Evolutionary conservation across 2,113 vertebrate species (phyloP), one percentile per base, ranked within the genome.

Genomic region (Argyrosomus japonicus): DNA sequence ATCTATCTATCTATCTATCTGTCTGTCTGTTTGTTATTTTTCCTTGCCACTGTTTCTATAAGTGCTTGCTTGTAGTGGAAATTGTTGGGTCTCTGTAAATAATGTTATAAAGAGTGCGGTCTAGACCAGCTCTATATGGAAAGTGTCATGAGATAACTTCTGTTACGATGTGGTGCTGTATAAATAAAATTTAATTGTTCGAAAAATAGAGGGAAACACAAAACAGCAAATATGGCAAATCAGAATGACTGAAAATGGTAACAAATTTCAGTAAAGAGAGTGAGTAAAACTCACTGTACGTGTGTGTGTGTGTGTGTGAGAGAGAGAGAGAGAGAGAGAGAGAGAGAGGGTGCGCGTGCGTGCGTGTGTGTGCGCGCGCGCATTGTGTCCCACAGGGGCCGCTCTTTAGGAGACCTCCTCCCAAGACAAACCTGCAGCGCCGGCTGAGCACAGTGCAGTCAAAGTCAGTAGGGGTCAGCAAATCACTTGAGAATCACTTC

Each of bases 391-490:
- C 57, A 6, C 58, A 47, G 23, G 53, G 51, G 29, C 0, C 11
- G 4, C 58, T 53, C 25, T 79, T 17, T 11, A 40, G 1, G 23
- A 5, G 61, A 63, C 6, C 0, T 25, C 40, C 11, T 9, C 73
- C n/a, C 14, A 2, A 14, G 36, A 50, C 18, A 68, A 4, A 9
- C 27, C 29, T 69, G 67, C 18, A 36, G 62, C 51, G 60, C 19
- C 3, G 19, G 54, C 47, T 60, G 73, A n/a, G 58, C 62, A 54
- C 27, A 48, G 72, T 57, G 45, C 70, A 70, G 18, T 81, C 23
- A 62, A 6, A 57, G 79, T 84, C 92, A 89, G 67, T 73, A 93
- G 87, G 65, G 89, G 91, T 85, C 88, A 93, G 89, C 88, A 91
- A 71, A 88, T 71, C 81, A 61, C 85, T 82, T 71, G n/a, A 61